Evolutionary conservation across 2,888 invertebrate species (phyloP).

Genomic region (Oligia fasciuncula): DNA sequence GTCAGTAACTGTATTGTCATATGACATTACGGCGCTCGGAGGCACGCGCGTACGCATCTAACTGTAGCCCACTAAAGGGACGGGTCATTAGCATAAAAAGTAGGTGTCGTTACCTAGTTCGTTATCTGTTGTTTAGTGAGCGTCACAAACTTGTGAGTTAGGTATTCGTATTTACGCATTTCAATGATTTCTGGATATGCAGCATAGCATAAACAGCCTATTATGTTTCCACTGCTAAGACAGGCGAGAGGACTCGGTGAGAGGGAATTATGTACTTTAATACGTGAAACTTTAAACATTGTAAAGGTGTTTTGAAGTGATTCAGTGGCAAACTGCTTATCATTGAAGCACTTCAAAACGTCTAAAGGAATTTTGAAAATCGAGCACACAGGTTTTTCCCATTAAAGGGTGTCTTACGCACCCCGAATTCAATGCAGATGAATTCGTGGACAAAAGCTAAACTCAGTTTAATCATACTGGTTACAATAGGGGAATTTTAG

Average conservation of each 20-base stretch:
- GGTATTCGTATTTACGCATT: neutral
- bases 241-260: neutral
- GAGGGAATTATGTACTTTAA: neutral
- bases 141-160: slow-evolving; percentile 10
- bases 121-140: slow-evolving; percentile 50
- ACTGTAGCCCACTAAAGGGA: slow-evolving; percentile 65
- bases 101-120: slow-evolving; percentile 55
- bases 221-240: neutral
- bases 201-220: neutral
- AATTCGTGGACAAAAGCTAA: neutral
- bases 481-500: neutral
- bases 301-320: neutral
- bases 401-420: neutral
- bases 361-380: neutral
- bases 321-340: neutral
- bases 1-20: slow-evolving; percentile 62
- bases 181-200: neutral
- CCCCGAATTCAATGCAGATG: no score
- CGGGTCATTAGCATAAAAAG: slow-evolving; percentile 70
- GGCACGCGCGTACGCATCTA: slow-evolving; percentile 67
- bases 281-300: neutral
- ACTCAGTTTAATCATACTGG: neutral
- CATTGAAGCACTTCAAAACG: neutral
- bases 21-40: slow-evolving; percentile 53
- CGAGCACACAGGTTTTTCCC: neutral